Evolutionary conservation across 2,113 vertebrate genomes (phyloP), one percentile per base, ranked within the genome.

Genomic region (Heterotis niloticus): DNA sequence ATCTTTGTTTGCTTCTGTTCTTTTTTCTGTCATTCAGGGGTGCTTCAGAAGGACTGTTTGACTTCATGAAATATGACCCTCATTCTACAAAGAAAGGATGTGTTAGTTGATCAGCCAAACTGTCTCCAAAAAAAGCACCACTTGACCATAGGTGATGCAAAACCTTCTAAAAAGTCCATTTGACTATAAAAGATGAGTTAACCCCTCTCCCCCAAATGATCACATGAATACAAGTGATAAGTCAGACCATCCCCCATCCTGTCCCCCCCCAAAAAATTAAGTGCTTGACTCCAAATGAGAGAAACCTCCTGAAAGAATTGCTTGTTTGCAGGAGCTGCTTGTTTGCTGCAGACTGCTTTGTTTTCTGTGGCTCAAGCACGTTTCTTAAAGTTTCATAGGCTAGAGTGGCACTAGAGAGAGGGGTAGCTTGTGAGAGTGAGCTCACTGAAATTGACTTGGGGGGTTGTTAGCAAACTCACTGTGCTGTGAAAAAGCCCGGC

Each of bases 1-100:
- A 57, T 66, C n/a, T 66, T 16, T 14, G 29, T 69, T 60, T 70
- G 54, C 52, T 65, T 64, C 60, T 73, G 64, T 64, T 29, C 54
- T 69, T 44, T 26, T 67, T 14, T 65, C 28, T 23, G 62, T 24
- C 76, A 56, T 75, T 80, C 72, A 62, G 69, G 72, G 79, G 54
- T 28, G n/a, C 79, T 80, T 76, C 28, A 69, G 56, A 76, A 56
- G 10, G 24, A 59, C 44, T 0, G 54, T 24, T 68, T 54, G 18
- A 1, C 66, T 54, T 16, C 52, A 77, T 57, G 23, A 60, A 59
- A 51, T 28, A 69, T 60, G 17, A 5, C 26, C 54, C 18, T 14
- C 12, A 2, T 62, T 17, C 18, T 14, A 17, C 59, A 2, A 2
- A 62, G 59, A 44, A 44, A 44, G 2, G 34, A 44, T 7, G 34